These are phyloP conservation scores for Vultur gryphus DNA, from an alignment of 2,797 vertebrate species.

Conservation along the genomic window DNA sequence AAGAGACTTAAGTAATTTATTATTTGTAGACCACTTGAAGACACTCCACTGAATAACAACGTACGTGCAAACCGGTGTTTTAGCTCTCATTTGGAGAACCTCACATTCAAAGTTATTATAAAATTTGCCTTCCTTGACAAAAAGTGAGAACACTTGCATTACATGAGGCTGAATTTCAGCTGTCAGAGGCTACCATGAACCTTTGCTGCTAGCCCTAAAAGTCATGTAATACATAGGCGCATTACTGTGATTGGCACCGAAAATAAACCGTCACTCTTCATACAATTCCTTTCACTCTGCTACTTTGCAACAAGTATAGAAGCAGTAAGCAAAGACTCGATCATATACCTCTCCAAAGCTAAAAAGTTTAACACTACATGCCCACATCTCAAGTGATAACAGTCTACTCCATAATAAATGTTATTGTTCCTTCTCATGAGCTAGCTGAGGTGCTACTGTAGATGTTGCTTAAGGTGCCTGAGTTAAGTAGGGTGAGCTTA, in stretches of 20 bases:
- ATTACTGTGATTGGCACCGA: neutral
- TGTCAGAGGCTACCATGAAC: neutral
- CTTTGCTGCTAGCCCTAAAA: neutral
- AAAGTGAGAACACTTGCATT: neutral
- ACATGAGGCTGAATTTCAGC: neutral
- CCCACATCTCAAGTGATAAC: neutral
- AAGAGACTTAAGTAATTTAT: neutral
- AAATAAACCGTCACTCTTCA: neutral
- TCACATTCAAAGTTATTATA: neutral
- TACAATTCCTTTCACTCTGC: neutral
- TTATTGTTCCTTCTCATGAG: neutral
- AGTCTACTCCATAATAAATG: neutral
- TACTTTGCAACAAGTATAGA: neutral
- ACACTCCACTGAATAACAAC: neutral
- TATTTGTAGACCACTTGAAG: neutral
- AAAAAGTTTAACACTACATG: neutral
- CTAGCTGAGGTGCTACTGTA: neutral
- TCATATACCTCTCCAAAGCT: neutral
- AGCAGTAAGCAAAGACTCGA: neutral
- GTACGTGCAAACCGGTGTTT: neutral
- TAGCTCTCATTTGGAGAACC: neutral
- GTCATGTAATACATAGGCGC: neutral
- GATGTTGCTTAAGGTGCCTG: neutral
- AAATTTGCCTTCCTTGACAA: neutral
- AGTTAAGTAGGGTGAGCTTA: neutral